Conservation (phyloP, 1,140 invertebrate genomes). For the Stegodyphus dumicola region DNA sequence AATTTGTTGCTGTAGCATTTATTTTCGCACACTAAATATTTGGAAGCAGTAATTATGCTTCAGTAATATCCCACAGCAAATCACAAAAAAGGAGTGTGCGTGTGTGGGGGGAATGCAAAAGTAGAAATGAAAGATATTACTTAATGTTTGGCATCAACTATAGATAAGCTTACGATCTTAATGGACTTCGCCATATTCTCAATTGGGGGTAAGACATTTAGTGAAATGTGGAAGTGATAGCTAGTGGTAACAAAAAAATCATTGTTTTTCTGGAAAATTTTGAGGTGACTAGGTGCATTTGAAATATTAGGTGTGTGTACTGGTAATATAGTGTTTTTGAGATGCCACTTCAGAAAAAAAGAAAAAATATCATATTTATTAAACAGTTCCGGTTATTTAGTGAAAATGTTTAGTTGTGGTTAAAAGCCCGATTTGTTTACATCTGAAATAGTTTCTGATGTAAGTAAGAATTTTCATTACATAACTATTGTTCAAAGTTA, state of each 20-base stretch:
- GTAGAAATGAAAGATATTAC: not conserved
- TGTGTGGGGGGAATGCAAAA: too few species aligned
- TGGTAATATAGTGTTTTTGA: not conserved
- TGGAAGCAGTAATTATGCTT: too few species aligned
- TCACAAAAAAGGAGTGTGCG: too few species aligned
- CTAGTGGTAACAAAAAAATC: too few species aligned
- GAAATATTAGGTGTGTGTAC: too few species aligned
- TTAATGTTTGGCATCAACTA: constrained; percentile 20
- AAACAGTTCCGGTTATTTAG: constrained; percentile 49
- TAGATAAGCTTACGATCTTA: constrained; percentile 52
- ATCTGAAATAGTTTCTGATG: constrained; percentile 25
- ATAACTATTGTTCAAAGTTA: too few species aligned
- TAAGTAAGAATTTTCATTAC: not conserved
- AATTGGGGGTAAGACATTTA: constrained; percentile 4
- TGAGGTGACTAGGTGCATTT: too few species aligned
- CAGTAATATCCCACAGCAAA: too few species aligned
- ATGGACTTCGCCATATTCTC: constrained; percentile 59
- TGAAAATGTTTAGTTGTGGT: constrained; percentile 35
- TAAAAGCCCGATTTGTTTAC: constrained; percentile 42
- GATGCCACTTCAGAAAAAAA: not conserved
- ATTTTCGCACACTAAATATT: too few species aligned
- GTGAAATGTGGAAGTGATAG: not conserved
- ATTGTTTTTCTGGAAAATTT: too few species aligned
- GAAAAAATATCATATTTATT: constrained; percentile 6
- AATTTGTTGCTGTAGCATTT: too few species aligned